Conservation (phyloP, 2,797 vertebrate species). For the Catostomus latipinnis region DNA sequence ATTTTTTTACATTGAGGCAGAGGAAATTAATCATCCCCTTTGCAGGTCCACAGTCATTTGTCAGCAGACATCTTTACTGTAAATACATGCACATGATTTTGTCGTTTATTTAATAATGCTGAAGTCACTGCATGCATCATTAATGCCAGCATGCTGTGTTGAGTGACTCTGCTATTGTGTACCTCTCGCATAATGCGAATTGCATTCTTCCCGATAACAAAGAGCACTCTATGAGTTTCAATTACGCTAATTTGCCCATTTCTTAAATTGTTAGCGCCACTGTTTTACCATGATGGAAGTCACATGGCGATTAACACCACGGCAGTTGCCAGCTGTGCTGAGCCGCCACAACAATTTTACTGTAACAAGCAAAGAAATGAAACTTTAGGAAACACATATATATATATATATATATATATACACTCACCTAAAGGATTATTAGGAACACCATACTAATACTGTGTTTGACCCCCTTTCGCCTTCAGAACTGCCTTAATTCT, state of each 20-base stretch:
- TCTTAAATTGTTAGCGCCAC: background rate
- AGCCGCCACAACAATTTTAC: background rate
- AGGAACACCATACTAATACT: too few species aligned
- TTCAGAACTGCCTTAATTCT: too few species aligned
- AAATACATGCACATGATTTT: constrained; percentile 28
- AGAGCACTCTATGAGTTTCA: constrained; percentile 8
- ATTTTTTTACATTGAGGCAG: constrained; percentile 42
- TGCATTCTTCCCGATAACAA: constrained; percentile 21
- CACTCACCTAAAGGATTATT: too few species aligned
- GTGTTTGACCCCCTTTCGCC: too few species aligned
- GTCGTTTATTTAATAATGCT: constrained; percentile 20
- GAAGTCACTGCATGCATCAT: constrained; percentile 51
- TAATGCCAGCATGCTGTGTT: constrained; percentile 47
- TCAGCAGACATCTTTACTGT: constrained; percentile 49
- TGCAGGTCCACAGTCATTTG: constrained; percentile 38
- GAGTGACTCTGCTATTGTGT: constrained; percentile 35
- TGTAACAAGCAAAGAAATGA: constrained; percentile 9
- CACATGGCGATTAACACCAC: constrained; percentile 28
- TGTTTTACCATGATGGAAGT: constrained; percentile 20
- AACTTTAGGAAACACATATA: constrained; percentile 1
- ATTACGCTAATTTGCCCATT: constrained; percentile 32
- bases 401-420: background rate
- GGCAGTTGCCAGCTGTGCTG: constrained; percentile 13
- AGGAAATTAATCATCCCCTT: constrained; percentile 49
- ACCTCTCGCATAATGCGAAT: constrained; percentile 5